phyloP scores from a whole-genome alignment of 2,113 vertebrate genomes.

The Oryzias melastigma region DNA sequence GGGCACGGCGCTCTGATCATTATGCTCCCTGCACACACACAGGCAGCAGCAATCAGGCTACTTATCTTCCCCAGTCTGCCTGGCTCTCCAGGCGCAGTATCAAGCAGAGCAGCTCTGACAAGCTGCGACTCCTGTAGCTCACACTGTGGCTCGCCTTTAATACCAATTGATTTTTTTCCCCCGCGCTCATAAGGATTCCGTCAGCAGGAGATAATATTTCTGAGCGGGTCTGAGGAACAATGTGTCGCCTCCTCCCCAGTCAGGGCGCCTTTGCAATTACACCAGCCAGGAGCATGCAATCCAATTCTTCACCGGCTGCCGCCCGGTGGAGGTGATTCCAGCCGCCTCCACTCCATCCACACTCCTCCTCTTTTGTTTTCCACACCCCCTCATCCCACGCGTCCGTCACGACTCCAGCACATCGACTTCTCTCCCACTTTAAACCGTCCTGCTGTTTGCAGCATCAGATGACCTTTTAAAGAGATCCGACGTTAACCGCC shows the following conservation, averaged over 20 bases:
- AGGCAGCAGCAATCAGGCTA: slow-evolving; percentile 43
- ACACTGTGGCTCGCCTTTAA: slow-evolving; percentile 44
- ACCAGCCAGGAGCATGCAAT: slow-evolving; percentile 35
- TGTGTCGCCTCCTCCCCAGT: slow-evolving; percentile 51
- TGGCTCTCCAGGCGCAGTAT: slow-evolving; percentile 51
- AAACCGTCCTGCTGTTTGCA: slow-evolving; percentile 4
- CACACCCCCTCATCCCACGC: slow-evolving; percentile 1
- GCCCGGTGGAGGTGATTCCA: slow-evolving; percentile 42
- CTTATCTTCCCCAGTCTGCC: slow-evolving; percentile 46
- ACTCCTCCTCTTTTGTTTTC: not conserved
- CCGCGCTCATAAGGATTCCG: slow-evolving; percentile 48
- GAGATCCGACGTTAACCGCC: slow-evolving; percentile 14
- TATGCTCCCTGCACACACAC: slow-evolving; percentile 21
- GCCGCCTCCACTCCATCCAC: slow-evolving; percentile 6
- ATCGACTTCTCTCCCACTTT: slow-evolving; percentile 23
- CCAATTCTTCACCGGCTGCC: slow-evolving; percentile 51
- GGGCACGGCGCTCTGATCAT: slow-evolving; percentile 6
- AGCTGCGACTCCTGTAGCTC: slow-evolving; percentile 46
- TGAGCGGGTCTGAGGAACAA: slow-evolving; percentile 40
- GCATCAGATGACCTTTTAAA: slow-evolving; percentile 42
- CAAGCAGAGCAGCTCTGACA: slow-evolving; percentile 55
- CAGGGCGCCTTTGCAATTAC: slow-evolving; percentile 52
- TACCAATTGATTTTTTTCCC: slow-evolving; percentile 60
- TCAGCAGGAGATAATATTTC: slow-evolving; percentile 56
- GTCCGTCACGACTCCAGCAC: slow-evolving; percentile 21